Conservation (phyloP, 1,140 invertebrate genomes). For the Neodiprion pinetum region DNA sequence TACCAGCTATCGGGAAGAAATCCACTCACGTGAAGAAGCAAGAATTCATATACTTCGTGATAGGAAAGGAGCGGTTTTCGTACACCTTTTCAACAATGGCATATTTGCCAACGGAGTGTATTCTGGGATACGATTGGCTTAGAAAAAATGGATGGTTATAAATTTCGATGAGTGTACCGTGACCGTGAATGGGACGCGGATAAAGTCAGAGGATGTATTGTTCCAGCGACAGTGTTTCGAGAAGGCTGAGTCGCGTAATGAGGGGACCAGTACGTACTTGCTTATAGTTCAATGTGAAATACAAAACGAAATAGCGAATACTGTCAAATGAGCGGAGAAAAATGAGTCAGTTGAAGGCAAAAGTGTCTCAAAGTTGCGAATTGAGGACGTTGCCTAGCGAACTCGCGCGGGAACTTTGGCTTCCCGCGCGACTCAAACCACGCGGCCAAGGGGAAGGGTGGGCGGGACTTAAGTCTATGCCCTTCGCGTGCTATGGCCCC, state of each 20-base stretch:
- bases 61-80: constrained; percentile 11
- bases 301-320: constrained; percentile 12
- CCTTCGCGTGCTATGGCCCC: too few species aligned
- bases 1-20: constrained; percentile 28
- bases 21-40: constrained; percentile 28
- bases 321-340: background rate
- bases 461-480: too few species aligned
- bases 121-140: constrained; percentile 32
- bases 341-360: constrained; percentile 10
- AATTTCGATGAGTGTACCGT: constrained; percentile 19
- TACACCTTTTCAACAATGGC: constrained; percentile 27
- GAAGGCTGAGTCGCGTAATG: background rate
- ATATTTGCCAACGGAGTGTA: constrained; percentile 21
- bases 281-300: constrained; percentile 16
- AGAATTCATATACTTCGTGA: constrained; percentile 20
- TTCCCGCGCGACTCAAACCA: too few species aligned
- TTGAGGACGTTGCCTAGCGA: too few species aligned
- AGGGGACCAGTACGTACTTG: constrained; percentile 22
- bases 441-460: too few species aligned
- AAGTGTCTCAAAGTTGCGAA: background rate
- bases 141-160: constrained; percentile 21
- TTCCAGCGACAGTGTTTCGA: constrained; percentile 16
- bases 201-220: constrained; percentile 1
- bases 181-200: background rate
- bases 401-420: too few species aligned